Conservation (phyloP, 2,888 invertebrate genomes). For the Pterobdella sp. region DNA sequence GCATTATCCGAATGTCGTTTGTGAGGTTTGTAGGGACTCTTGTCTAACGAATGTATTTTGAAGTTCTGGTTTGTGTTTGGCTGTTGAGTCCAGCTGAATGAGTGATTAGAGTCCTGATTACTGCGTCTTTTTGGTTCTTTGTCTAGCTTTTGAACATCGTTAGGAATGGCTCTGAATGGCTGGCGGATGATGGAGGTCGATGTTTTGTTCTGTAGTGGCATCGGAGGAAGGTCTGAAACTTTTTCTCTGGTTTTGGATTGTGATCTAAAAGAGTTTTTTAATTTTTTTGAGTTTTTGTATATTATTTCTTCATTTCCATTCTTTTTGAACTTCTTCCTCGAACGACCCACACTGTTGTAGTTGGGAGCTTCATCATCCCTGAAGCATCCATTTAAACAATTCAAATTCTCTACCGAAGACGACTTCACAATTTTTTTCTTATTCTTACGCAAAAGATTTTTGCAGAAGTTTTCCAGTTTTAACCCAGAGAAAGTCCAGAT, state of each 20-base stretch:
- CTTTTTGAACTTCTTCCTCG: background rate
- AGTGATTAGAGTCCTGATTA: background rate
- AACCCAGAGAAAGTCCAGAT: constrained; percentile 22
- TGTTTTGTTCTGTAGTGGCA: background rate
- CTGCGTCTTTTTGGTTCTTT: constrained; percentile 14
- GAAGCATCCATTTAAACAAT: background rate
- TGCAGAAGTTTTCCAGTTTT: constrained; percentile 23
- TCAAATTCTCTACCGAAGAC: constrained; percentile 7
- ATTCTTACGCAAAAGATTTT: constrained; percentile 6
- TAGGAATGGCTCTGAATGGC: background rate
- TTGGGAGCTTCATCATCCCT: background rate
- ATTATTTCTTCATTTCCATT: background rate
- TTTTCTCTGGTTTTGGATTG: constrained; percentile 1
- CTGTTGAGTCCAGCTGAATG: constrained; percentile 6
- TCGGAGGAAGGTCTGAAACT: background rate
- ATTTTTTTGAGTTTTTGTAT: background rate
- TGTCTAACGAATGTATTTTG: no score
- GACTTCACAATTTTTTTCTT: constrained; percentile 10
- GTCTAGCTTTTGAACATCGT: constrained; percentile 14
- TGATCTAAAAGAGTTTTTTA: no score
- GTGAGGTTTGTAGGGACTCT: no score
- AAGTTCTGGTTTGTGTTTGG: background rate
- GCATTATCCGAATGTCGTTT: no score
- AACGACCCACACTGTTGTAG: background rate
- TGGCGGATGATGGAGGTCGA: background rate